Evolutionary conservation across 1,140 invertebrate species (phyloP).

Genomic region (Mizuhopecten yessoensis): DNA sequence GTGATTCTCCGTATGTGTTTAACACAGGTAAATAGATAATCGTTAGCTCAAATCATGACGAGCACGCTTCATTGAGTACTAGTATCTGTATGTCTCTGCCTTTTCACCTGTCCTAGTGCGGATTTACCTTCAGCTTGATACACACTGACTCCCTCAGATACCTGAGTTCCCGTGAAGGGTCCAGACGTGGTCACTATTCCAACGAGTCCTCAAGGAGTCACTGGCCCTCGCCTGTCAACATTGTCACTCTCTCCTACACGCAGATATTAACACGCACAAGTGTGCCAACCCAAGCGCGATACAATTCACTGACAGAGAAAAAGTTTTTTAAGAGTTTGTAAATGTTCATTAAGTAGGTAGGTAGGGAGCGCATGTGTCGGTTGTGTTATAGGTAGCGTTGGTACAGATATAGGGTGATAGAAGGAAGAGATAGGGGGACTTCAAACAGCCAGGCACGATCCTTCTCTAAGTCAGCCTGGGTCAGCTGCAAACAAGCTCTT

Average conservation of each 20-base stretch:
- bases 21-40: constrained; percentile 39
- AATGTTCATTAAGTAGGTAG: constrained; percentile 39
- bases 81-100: neutral
- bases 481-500: constrained; percentile 37
- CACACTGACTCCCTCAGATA: neutral
- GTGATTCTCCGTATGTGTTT: neutral
- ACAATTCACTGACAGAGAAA: neutral
- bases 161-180: neutral
- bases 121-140: neutral
- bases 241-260: constrained; percentile 9
- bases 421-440: constrained; percentile 2
- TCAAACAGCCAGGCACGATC: neutral
- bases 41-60: neutral
- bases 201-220: neutral
- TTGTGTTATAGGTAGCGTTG: neutral
- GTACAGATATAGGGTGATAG: neutral
- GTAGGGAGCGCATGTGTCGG: constrained; percentile 1
- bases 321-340: constrained; percentile 24
- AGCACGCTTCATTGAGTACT: constrained; percentile 5
- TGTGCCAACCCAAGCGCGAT: constrained; percentile 31
- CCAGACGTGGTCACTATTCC: neutral
- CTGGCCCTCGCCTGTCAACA: neutral
- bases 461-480: constrained; percentile 10
- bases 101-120: neutral
- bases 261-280: neutral